These are phyloP conservation scores for Hybognathus amarus DNA, from an alignment of 2,797 vertebrate genomes.

Conservation along the genomic window DNA sequence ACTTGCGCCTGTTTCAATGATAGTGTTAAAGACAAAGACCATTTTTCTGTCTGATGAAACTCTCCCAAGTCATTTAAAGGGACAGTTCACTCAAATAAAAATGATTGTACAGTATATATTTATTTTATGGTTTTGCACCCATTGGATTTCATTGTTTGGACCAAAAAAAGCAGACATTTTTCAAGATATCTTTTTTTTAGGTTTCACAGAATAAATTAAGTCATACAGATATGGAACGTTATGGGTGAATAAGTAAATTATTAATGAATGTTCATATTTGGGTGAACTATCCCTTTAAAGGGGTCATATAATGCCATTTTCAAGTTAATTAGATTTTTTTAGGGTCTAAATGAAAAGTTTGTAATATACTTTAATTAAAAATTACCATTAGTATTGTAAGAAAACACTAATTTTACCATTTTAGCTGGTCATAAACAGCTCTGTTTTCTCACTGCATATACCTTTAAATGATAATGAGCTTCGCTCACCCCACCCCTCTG, in stretches of 20 bases:
- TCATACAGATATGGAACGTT: not conserved
- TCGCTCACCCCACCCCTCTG: no score
- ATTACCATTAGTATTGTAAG: no score
- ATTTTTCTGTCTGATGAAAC: slow-evolving; percentile 4
- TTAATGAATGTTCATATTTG: not conserved
- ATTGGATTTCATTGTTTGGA: not conserved
- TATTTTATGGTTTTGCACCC: not conserved
- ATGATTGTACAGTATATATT: no score
- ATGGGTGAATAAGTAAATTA: not conserved
- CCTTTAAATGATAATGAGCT: no score
- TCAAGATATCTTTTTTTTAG: not conserved
- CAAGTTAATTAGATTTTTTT: no score
- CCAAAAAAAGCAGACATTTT: not conserved
- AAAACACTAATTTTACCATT: no score
- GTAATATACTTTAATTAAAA: no score
- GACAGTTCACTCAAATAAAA: not conserved
- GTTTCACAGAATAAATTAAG: not conserved
- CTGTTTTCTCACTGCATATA: no score
- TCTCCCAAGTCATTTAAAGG: not conserved
- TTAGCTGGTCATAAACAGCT: no score
- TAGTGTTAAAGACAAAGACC: slow-evolving; percentile 15
- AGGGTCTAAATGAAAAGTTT: no score
- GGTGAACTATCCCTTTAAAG: not conserved
- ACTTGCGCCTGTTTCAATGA: slow-evolving; percentile 30
- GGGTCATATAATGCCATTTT: no score